phyloP scores from a whole-genome alignment of 2,888 invertebrate genomes.

The Agrochola lychnidis region DNA sequence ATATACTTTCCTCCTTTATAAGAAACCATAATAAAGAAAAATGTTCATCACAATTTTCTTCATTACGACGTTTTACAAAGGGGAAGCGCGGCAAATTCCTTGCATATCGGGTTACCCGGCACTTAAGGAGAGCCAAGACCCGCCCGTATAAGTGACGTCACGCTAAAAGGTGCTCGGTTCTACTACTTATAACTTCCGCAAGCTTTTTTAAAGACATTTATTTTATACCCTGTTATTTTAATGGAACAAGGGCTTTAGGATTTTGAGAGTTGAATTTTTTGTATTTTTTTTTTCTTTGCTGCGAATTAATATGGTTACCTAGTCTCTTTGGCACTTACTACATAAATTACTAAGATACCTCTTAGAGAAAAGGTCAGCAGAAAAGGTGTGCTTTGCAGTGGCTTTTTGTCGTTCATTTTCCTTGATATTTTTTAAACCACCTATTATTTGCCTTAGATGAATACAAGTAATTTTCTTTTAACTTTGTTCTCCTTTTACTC shows the following conservation, averaged over 20 bases:
- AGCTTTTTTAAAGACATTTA: slow-evolving; percentile 56
- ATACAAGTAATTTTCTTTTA: too few species aligned
- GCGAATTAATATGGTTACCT: not conserved
- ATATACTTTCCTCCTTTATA: slow-evolving; percentile 2
- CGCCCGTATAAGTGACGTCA: slow-evolving; percentile 58
- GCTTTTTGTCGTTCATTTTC: not conserved
- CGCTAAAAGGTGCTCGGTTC: slow-evolving; percentile 63
- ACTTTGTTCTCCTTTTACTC: too few species aligned
- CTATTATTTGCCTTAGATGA: too few species aligned
- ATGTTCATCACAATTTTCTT: slow-evolving; percentile 50
- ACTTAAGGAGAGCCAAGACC: slow-evolving; percentile 70
- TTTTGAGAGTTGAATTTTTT: slow-evolving; percentile 8
- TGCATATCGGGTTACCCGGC: slow-evolving; percentile 67
- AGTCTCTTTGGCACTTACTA: not conserved
- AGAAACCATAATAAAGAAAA: slow-evolving; percentile 39
- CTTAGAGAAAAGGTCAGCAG: not conserved
- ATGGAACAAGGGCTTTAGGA: slow-evolving; percentile 40
- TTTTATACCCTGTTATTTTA: slow-evolving; percentile 48
- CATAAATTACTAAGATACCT: not conserved
- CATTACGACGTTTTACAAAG: slow-evolving; percentile 54
- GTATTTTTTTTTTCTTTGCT: not conserved
- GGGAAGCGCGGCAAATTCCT: slow-evolving; percentile 56
- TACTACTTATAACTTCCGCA: slow-evolving; percentile 58
- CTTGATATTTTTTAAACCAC: not conserved
- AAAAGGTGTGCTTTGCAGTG: too few species aligned